Conservation (phyloP, 2,113 vertebrate genomes). For the Epinephelus lanceolatus region DNA sequence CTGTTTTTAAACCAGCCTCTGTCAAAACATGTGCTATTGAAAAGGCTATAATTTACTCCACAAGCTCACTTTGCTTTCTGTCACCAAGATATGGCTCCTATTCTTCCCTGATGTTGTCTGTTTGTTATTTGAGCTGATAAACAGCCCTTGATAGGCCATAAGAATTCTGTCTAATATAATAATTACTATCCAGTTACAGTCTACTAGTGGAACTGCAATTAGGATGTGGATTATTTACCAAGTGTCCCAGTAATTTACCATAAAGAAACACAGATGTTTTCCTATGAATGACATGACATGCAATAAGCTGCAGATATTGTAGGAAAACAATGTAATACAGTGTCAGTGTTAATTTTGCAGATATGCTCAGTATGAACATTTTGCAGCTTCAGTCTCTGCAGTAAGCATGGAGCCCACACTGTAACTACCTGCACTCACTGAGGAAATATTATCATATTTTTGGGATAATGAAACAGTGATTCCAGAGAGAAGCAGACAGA, state of each 20-base stretch:
- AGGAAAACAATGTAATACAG: too few relatives aligned
- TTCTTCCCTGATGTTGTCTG: background rate
- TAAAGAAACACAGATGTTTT: background rate
- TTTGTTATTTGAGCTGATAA: background rate
- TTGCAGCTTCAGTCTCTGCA: too few relatives aligned
- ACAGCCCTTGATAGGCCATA: background rate
- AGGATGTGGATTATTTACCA: background rate
- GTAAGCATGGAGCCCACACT: too few relatives aligned
- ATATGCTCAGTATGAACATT: too few relatives aligned
- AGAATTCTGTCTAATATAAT: background rate
- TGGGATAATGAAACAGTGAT: too few relatives aligned
- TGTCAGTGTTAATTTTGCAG: too few relatives aligned
- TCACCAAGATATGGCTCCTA: background rate
- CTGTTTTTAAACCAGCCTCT: background rate
- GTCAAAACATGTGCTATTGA: conserved; percentile 15
- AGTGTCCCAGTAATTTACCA: background rate
- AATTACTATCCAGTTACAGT: background rate
- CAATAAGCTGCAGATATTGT: too few relatives aligned
- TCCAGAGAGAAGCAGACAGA: too few relatives aligned
- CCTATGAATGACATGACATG: too few relatives aligned
- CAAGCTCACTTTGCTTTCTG: background rate
- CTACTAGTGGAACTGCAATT: background rate
- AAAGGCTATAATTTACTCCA: background rate
- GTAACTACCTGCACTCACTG: too few relatives aligned
- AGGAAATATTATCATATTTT: too few relatives aligned